Evolutionary conservation across 2,113 vertebrate species (phyloP).

Genomic region (Pimephales promelas): DNA sequence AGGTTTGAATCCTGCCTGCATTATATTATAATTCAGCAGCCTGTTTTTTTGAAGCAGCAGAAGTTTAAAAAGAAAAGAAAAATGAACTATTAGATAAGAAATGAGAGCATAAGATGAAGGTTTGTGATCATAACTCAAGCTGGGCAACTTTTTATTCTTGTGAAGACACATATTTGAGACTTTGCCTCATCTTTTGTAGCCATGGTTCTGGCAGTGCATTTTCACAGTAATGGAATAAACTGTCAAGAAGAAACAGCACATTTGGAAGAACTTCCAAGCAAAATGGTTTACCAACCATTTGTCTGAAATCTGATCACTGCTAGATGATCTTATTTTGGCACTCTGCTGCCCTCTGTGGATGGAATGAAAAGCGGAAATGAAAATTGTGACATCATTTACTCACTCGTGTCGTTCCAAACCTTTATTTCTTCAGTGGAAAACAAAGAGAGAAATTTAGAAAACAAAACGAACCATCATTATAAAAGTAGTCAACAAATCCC

Average conservation of each 20-base stretch:
- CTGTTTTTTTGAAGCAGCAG: background rate
- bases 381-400: background rate
- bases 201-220: background rate
- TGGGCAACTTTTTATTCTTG: conserved; percentile 1
- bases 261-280: conserved; percentile 7
- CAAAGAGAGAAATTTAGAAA: background rate
- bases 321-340: background rate
- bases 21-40: background rate
- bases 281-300: background rate
- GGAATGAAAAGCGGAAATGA: background rate
- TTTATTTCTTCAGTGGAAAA: background rate
- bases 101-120: background rate
- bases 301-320: conserved; percentile 9
- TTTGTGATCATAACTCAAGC: background rate
- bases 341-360: conserved; percentile 17
- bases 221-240: conserved; percentile 8
- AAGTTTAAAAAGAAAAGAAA: background rate
- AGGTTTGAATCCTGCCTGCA: background rate
- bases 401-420: background rate
- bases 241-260: conserved; percentile 16
- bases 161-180: too few species aligned
- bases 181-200: conserved; percentile 6
- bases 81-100: background rate
- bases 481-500: background rate
- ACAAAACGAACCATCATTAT: background rate